Evolutionary conservation across 1,140 invertebrate species (phyloP), one percentile per base, ranked within the genome.

Genomic region (Pseudobourletiella spinata): DNA sequence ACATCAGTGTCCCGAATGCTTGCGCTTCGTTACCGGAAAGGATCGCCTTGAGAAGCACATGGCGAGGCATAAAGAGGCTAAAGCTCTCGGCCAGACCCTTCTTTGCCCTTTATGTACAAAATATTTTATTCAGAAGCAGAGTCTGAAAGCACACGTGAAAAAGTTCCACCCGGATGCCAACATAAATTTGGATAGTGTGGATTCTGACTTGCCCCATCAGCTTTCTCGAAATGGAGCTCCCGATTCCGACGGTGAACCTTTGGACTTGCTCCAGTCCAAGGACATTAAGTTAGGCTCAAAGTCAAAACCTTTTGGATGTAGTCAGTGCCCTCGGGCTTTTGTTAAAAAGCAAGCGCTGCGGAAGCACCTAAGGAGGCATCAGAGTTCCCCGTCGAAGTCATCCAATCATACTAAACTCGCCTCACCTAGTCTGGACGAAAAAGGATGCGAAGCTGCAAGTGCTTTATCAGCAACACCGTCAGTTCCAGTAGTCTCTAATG

Each of bases 41-140:
- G 64, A 66, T 43, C 22, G 64, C 28, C 39, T 66, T 11, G 59
- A 66, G 30, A 57, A 66, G 35, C 64, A 66, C 35, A 66, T 66
- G 64, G 60, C 59, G 29, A 39, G 64, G 2, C 64, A 66, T 18
- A 54, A 62, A 54, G 64, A 66, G 42, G 64, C 64, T 1, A 66
- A 62, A 46, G 64, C 64, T 0, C 50, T 51, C 3, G 64, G 64
- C 18, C 64, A 66, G 52, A 61, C 64, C 1, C 43, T 66, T 3
- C 42, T 66, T 1, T 66, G 64, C 24, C 64, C 64, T 20, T 43
- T 66, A 8, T 66, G 64, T 32, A 66, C 64, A 25, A 66, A 66
- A 50, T 61, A 66, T 50, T 66, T 66, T 54, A 66, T 66, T 35
- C 64, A 66, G 57, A 51, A 54, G 28, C 64, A 66, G 52, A 66